Evolutionary conservation across 2,797 vertebrate species (phyloP).

Genomic region (Gallinago stenura): DNA sequence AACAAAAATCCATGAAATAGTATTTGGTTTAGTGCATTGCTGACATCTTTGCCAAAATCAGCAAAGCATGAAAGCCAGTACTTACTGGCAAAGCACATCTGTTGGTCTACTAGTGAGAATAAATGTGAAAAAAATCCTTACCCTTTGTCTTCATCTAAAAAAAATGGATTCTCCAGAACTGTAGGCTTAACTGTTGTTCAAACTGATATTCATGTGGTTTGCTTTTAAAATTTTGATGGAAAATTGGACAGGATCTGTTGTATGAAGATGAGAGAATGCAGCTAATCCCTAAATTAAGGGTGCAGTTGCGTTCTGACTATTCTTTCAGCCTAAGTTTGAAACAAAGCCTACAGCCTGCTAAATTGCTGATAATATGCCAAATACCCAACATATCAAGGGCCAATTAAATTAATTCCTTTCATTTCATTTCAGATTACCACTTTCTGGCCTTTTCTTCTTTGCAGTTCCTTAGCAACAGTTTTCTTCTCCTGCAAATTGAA

Average conservation of each 20-base stretch:
- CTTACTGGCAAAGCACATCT: neutral
- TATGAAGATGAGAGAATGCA: neutral
- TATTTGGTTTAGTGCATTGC: neutral
- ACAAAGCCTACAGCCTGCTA: neutral
- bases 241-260: neutral
- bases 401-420: conserved; percentile 51
- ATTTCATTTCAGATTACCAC: conserved; percentile 26
- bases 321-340: conserved; percentile 10
- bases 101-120: neutral
- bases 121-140: neutral
- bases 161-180: neutral
- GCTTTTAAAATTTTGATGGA: neutral
- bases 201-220: neutral
- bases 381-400: neutral
- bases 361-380: conserved; percentile 42
- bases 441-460: neutral
- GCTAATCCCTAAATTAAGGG: conserved; percentile 25
- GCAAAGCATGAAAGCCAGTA: neutral
- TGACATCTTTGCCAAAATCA: neutral
- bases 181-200: neutral
- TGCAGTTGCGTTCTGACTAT: neutral
- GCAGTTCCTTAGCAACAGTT: conserved; percentile 65
- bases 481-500: conserved; percentile 39
- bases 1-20: neutral
- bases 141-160: neutral